These are phyloP conservation scores for Odontothrips loti DNA, from an alignment of 2,888 invertebrate species.

Conservation along the genomic window DNA sequence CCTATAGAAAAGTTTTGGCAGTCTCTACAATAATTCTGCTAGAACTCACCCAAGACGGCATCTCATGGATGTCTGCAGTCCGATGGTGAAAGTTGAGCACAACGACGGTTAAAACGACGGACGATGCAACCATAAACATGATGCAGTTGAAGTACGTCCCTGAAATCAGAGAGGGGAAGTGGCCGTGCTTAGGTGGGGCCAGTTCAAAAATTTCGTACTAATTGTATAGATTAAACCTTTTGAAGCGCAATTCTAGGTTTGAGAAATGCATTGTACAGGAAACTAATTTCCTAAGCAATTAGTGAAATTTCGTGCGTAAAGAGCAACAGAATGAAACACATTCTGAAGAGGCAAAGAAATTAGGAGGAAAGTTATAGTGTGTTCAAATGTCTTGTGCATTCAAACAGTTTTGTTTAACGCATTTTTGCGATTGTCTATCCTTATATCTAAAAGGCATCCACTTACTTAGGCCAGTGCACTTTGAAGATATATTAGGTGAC, in stretches of 20 bases:
- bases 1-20: too few species aligned
- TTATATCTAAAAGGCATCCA: neutral
- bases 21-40: too few species aligned
- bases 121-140: slow-evolving; percentile 99
- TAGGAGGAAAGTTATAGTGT: too few species aligned
- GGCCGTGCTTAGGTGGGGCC: slow-evolving; percentile 13
- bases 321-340: slow-evolving; percentile 31
- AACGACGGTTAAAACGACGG: slow-evolving; percentile 93
- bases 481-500: neutral
- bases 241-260: too few species aligned
- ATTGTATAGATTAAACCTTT: neutral
- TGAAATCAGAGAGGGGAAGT: slow-evolving; percentile 47
- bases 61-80: slow-evolving; percentile 92
- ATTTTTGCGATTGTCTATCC: too few species aligned
- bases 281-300: neutral
- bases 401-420: too few species aligned
- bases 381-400: too few species aligned
- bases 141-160: slow-evolving; percentile 99
- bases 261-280: too few species aligned
- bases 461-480: neutral
- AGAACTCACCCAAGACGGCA: slow-evolving; percentile 89
- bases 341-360: slow-evolving; percentile 30
- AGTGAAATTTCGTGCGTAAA: slow-evolving; percentile 33
- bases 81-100: slow-evolving; percentile 97
- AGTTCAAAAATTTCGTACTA: slow-evolving; percentile 23